These are phyloP conservation scores for Sebastolobus altivelis DNA, from an alignment of 2,797 vertebrate genomes.

Conservation along the genomic window DNA sequence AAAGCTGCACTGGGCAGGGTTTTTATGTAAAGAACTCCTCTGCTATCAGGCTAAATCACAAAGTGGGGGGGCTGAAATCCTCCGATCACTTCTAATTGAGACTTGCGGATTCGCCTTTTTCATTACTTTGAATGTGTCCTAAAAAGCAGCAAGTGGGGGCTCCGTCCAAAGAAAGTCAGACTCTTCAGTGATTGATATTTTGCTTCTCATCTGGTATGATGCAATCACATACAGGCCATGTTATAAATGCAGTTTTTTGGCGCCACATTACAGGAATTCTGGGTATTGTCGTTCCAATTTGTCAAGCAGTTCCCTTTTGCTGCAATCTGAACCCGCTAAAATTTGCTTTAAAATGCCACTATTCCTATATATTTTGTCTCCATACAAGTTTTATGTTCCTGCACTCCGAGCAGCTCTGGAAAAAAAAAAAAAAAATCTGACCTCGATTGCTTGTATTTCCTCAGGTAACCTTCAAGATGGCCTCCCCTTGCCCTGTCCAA, in stretches of 20 bases:
- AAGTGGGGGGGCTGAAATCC: neutral
- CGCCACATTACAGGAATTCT: neutral
- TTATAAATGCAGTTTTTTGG: neutral
- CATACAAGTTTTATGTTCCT: neutral
- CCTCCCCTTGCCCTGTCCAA: slow-evolving; percentile 57
- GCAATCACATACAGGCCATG: neutral
- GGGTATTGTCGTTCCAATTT: neutral
- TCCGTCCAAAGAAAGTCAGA: neutral
- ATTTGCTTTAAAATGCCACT: neutral
- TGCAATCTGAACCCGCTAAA: neutral
- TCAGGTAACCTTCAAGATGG: slow-evolving; percentile 76
- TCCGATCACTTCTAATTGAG: slow-evolving; percentile 32
- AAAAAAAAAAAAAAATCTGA: neutral
- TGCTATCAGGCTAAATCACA: slow-evolving; percentile 2
- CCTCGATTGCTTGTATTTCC: slow-evolving; percentile 46
- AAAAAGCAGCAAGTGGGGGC: neutral
- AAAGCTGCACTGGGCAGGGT: slow-evolving; percentile 32
- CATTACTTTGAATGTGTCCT: slow-evolving; percentile 1
- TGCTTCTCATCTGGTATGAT: neutral
- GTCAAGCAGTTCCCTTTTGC: neutral
- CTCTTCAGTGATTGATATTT: neutral
- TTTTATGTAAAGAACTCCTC: slow-evolving; percentile 43
- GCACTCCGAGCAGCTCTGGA: neutral
- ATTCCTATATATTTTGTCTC: neutral
- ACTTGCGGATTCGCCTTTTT: slow-evolving; percentile 15